A percentile compares a stretch with the other conserved stretches of the same genome.
Conservation (phyloP, 2,888 invertebrate species). For the Pheosia gnoma region DNA sequence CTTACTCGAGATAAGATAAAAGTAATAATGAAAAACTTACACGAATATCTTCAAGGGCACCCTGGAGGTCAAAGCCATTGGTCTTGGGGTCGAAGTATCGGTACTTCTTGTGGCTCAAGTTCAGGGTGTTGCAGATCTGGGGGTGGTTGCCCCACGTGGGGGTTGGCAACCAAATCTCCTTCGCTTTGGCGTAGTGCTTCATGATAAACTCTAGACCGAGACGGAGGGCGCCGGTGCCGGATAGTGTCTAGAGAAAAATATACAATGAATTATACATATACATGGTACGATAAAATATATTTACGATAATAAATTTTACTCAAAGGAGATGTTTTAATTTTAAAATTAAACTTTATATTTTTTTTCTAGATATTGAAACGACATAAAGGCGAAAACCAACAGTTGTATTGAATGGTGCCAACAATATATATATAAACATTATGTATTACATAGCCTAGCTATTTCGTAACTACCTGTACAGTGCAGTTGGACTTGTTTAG, state of each 20-base stretch:
- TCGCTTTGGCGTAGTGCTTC: conserved; percentile 90
- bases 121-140: conserved; percentile 95
- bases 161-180: conserved; percentile 93
- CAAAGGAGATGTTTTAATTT: too few relatives aligned
- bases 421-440: too few relatives aligned
- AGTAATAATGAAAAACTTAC: conserved; percentile 80
- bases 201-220: conserved; percentile 95
- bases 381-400: too few relatives aligned
- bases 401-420: too few relatives aligned
- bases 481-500: conserved; percentile 88
- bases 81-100: conserved; percentile 97
- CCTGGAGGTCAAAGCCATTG: conserved; percentile 96
- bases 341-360: too few relatives aligned
- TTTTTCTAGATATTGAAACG: too few relatives aligned
- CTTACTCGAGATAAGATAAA: conserved; percentile 1
- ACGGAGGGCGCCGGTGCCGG: conserved; percentile 98
- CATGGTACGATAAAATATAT: too few relatives aligned
- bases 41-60: conserved; percentile 93
- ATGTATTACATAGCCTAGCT: too few relatives aligned
- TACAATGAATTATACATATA: background rate
- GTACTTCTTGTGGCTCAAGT: conserved; percentile 94
- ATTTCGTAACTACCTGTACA: conserved; percentile 84
- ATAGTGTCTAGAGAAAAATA: conserved; percentile 89
- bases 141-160: conserved; percentile 99
- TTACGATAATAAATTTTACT: too few relatives aligned